Base-by-base conservation (phyloP, 2,888 invertebrate genomes). In the Oligia strigilis region DNA sequence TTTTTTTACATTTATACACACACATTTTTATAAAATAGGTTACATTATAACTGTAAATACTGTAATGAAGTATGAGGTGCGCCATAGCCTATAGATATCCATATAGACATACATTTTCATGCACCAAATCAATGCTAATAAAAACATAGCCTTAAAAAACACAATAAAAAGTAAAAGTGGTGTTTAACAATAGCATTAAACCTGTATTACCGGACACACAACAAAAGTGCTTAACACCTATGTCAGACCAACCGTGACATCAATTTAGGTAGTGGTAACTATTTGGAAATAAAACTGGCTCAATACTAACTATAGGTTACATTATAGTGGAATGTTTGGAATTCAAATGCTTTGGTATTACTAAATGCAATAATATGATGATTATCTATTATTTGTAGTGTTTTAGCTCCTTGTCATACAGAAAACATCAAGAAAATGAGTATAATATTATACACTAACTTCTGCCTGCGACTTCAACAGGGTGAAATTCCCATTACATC, bases 241-340 rank as follows among this genome's bases (percentile, higher is more conserved):
- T 80, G 67, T 64, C 77, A 77, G 74, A 72, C 72, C 84, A 87
- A 86, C 71, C 58, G 5, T 88, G 78, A 84, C 66, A 75, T 64
- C n/a, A 69, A 72, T 81, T 78, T 66, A 43, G 40, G 19, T 66
- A 74, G 69, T 72, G 0, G 65, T 73, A 65, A 60, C 46, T 40
- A 49, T 43, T 72, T 66, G 13, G n/a, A 62, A 70, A 72, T 55
- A 58, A 36, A 76, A 77, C 49, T 1, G 4, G 8, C 19, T 46
- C 29, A 73, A 36, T 46, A 58, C 17, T 40, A 23, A 69, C 14
- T 49, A 29, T 40, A n/a, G 55, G 55, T 49, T 55, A 82, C 4
- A 52, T 52, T 46, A 13, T 69, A 76, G 0, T 82, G 86, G 85
- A 85, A 86, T 86, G 80, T 80, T 60, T 40, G 0, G n/a, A 36